These are phyloP conservation scores for Drosophila azteca DNA, from an alignment of 1,140 invertebrate species.

Conservation along the genomic window DNA sequence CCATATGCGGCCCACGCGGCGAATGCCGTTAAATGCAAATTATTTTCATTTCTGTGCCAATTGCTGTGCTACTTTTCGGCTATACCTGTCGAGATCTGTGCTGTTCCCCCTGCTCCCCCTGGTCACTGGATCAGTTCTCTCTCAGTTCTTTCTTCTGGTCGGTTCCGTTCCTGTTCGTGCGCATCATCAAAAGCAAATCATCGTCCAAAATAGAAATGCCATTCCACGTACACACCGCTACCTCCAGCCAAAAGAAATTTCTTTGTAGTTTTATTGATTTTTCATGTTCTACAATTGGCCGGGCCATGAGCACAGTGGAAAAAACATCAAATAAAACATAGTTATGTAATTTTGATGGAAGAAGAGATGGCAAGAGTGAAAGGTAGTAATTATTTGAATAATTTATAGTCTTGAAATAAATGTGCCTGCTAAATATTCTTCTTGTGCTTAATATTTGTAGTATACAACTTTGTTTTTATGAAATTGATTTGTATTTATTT, in stretches of 20 bases:
- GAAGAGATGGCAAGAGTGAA: no score
- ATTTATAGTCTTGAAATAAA: no score
- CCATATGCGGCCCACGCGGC: slow-evolving; percentile 67
- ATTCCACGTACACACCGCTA: slow-evolving; percentile 55
- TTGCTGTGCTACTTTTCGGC: slow-evolving; percentile 76
- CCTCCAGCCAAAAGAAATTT: slow-evolving; percentile 53
- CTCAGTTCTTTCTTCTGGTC: slow-evolving; percentile 2
- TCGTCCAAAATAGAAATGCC: slow-evolving; percentile 58
- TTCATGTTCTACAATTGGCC: slow-evolving; percentile 65
- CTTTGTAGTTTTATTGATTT: slow-evolving; percentile 76
- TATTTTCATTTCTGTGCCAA: slow-evolving; percentile 83
- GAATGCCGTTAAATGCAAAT: slow-evolving; percentile 81
- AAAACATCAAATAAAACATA: no score
- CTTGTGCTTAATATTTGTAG: neutral
- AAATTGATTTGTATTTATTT: neutral
- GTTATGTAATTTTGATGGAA: no score
- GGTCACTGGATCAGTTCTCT: slow-evolving; percentile 13
- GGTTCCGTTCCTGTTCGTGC: slow-evolving; percentile 65
- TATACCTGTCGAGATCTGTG: slow-evolving; percentile 12
- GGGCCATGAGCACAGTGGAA: slow-evolving; percentile 23
- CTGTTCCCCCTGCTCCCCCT: slow-evolving; percentile 9
- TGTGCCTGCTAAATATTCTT: no score
- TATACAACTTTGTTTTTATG: neutral
- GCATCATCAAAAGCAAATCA: slow-evolving; percentile 81
- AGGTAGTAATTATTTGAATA: no score